A percentile compares a stretch with the other conserved stretches of the same genome.
Conservation (phyloP, 1,140 invertebrate species). For the Megathymus violae region DNA sequence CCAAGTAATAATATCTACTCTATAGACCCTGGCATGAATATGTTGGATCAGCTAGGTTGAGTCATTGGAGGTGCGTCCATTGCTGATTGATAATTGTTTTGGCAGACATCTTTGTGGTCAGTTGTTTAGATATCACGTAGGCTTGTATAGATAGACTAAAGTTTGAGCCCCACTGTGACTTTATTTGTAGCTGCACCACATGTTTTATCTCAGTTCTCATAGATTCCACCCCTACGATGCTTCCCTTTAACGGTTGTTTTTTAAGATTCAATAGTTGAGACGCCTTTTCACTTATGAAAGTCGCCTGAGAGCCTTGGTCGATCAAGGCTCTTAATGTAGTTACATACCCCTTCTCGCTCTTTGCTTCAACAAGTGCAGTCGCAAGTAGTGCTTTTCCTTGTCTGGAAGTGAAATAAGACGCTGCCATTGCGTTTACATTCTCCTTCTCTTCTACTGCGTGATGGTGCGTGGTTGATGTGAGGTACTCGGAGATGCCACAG, state of each 20-base stretch:
- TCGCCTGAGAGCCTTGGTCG: conserved; percentile 39
- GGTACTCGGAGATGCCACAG: no score
- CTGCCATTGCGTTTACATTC: conserved; percentile 32
- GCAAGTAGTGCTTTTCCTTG: conserved; percentile 18
- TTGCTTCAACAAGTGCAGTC: no score
- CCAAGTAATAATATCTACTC: conserved; percentile 10
- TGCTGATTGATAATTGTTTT: not conserved
- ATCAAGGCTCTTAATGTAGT: no score
- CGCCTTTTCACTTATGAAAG: conserved; percentile 34
- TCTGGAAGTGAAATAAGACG: conserved; percentile 37
- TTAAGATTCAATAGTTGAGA: conserved; percentile 21
- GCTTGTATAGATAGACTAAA: conserved; percentile 17
- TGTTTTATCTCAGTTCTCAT: conserved; percentile 11
- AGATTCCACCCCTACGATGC: not conserved
- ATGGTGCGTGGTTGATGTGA: conserved; percentile 20
- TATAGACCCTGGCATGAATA: conserved; percentile 6
- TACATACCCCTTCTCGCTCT: no score
- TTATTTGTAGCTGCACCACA: no score
- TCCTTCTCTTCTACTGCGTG: conserved; percentile 22
- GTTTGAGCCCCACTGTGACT: conserved; percentile 7
- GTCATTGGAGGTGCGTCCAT: conserved; percentile 18
- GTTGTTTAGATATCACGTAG: conserved; percentile 8
- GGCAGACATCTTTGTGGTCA: conserved; percentile 24
- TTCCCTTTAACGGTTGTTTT: conserved; percentile 8
- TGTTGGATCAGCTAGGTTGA: conserved; percentile 18